A percentile compares a stretch with the other conserved stretches of the same genome.
Conservation (phyloP, 2,888 invertebrate species). For the Drosophila basisetae region DNA sequence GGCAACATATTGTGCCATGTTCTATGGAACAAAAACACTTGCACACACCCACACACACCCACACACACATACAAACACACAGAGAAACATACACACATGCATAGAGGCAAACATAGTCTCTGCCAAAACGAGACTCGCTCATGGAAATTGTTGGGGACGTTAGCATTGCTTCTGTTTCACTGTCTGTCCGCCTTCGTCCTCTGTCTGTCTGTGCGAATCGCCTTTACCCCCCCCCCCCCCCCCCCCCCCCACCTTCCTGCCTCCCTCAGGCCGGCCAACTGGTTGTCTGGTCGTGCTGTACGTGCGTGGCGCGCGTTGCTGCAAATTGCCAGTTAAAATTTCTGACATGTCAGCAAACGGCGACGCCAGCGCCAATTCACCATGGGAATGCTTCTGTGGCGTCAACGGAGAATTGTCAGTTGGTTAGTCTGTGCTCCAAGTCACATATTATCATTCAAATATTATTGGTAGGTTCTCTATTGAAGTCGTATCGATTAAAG, state of each 20-base stretch:
- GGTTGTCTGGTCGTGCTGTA: slow-evolving; percentile 46
- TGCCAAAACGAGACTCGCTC: slow-evolving; percentile 35
- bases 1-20: slow-evolving; percentile 78
- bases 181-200: slow-evolving; percentile 17
- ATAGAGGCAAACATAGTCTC: slow-evolving; percentile 3
- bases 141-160: slow-evolving; percentile 58
- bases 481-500: not conserved
- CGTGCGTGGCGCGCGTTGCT: slow-evolving; percentile 69
- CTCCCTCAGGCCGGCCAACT: slow-evolving; percentile 24
- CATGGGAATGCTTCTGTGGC: slow-evolving; percentile 39
- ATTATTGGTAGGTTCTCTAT: not conserved
- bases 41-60: slow-evolving; percentile 13
- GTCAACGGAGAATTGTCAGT: slow-evolving; percentile 10
- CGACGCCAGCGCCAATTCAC: slow-evolving; percentile 47
- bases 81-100: slow-evolving; percentile 9
- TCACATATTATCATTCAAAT: not conserved
- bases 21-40: slow-evolving; percentile 61
- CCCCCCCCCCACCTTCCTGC: not conserved
- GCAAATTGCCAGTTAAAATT: slow-evolving; percentile 81
- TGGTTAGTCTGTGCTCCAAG: not conserved
- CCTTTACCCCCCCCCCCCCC: not conserved
- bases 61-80: slow-evolving; percentile 7
- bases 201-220: slow-evolving; percentile 35
- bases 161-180: slow-evolving; percentile 39
- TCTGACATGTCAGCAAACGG: slow-evolving; percentile 79